Evolutionary conservation across 1,140 invertebrate species (phyloP), one percentile per base, ranked within the genome.

Genomic region (Holotrichia oblita): DNA sequence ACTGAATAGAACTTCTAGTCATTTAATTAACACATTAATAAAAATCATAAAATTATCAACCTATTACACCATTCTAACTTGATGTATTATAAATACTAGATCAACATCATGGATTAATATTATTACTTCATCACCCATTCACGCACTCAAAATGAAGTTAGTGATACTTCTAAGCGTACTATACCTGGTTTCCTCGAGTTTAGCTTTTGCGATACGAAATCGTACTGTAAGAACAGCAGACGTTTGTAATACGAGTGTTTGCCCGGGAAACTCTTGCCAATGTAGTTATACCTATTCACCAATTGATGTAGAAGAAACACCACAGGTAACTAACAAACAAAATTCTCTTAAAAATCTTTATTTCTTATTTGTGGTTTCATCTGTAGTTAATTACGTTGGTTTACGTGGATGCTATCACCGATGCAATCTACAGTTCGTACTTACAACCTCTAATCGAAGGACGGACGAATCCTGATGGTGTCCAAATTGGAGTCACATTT

Each of bases 321-420:
- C 83, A 61, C 83, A 84, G 77, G 83, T 84, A 83, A 78, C 27
- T 14, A 59, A 77, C 8, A 76, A 4, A 1, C 24, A 20, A 75
- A 17, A 14, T 73, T 10, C 24, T 48, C 12, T 24, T 24, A 34
- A 9, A 64, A 64, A 40, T 41, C 3, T 24, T 27, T 17, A 12
- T 42, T n/a, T 10, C 6, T 40, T 3, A 59, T 17, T 76, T 17
- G 12, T 48, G 22, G 40, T 81, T 77, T 76, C 55, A 72, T 84
- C 27, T 85, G 27, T 88, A 93, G 88, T 89, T 93, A 40, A 89
- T 93, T n/a, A 82, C 92, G 3, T 84, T 93, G 9, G 92, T 91
- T 3, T 93, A 93, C 83, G 91, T 92, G 81, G 92, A 93, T 85
- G 92, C 89, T 0, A 89, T 94, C 3, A 94, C 90, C 80, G 88